Conservation (phyloP, 2,888 invertebrate species). For the Pyrochroa serraticornis region DNA sequence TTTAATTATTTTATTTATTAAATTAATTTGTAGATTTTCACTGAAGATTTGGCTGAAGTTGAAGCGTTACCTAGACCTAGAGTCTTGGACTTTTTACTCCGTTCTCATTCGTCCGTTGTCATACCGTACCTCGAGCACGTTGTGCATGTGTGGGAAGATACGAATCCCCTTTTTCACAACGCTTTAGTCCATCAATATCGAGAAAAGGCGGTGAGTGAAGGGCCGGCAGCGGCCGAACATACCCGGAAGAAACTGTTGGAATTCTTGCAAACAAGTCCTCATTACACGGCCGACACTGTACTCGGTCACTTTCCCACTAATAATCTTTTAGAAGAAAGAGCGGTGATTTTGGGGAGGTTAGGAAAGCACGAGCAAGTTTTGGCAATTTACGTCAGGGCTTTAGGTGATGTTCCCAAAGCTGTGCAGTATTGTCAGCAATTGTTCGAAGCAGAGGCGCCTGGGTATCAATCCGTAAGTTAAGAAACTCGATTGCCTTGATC, state of each 20-base stretch:
- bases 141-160: conserved; percentile 87
- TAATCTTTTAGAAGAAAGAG: conserved; percentile 88
- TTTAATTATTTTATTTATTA: conserved; percentile 3
- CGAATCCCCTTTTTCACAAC: conserved; percentile 86
- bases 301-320: conserved; percentile 86
- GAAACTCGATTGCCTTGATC: no score
- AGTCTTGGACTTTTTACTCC: conserved; percentile 86
- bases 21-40: conserved; percentile 69
- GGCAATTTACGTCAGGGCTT: conserved; percentile 87
- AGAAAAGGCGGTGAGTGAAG: conserved; percentile 66
- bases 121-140: conserved; percentile 96
- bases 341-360: conserved; percentile 89
- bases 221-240: conserved; percentile 60
- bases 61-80: conserved; percentile 87
- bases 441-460: conserved; percentile 55
- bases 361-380: conserved; percentile 92
- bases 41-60: conserved; percentile 85
- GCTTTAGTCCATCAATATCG: conserved; percentile 88
- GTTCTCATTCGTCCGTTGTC: conserved; percentile 79
- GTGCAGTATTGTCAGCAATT: conserved; percentile 83
- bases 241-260: conserved; percentile 70
- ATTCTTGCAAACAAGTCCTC: conserved; percentile 79
- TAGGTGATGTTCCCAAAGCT: conserved; percentile 84
- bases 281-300: conserved; percentile 87
- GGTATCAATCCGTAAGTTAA: conserved; percentile 43